These are phyloP conservation scores for Sakesphorus luctuosus DNA, from an alignment of 2,113 vertebrate genomes.

Conservation along the genomic window DNA sequence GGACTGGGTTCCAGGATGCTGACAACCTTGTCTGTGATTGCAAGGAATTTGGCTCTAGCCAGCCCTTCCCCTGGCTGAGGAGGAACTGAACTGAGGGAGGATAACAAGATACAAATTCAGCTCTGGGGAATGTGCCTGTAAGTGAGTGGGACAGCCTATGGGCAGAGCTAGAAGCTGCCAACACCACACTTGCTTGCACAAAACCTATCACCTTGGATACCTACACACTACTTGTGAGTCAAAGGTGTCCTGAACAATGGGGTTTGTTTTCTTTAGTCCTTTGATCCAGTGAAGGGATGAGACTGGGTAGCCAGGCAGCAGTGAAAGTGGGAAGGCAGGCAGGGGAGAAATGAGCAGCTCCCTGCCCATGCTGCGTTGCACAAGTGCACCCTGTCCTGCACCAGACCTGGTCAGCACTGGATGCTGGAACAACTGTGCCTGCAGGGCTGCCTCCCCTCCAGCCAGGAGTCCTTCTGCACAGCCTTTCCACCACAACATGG, in stretches of 20 bases:
- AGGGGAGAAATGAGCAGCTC: background rate
- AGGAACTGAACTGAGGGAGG: background rate
- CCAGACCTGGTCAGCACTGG: background rate
- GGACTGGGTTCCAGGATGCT: slow-evolving; percentile 34
- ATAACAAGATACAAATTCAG: background rate
- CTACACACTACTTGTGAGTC: background rate
- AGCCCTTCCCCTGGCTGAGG: background rate
- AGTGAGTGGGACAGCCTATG: background rate
- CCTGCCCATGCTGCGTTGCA: background rate
- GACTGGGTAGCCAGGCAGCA: background rate
- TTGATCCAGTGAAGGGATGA: background rate
- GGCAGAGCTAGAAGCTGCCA: background rate
- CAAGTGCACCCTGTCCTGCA: background rate
- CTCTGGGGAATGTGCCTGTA: background rate
- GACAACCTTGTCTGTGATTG: slow-evolving; percentile 51
- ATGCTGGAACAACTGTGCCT: background rate
- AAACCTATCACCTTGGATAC: background rate
- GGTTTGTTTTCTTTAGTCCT: background rate
- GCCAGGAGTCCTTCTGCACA: background rate
- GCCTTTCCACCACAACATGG: rapidly evolving
- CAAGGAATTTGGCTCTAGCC: slow-evolving; percentile 42
- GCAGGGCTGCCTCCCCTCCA: rapidly evolving
- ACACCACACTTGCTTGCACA: background rate
- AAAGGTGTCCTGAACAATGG: background rate
- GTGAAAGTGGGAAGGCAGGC: background rate